Evolutionary conservation across 2,113 vertebrate species (phyloP).

Genomic region (Ibidorhyncha struthersii): DNA sequence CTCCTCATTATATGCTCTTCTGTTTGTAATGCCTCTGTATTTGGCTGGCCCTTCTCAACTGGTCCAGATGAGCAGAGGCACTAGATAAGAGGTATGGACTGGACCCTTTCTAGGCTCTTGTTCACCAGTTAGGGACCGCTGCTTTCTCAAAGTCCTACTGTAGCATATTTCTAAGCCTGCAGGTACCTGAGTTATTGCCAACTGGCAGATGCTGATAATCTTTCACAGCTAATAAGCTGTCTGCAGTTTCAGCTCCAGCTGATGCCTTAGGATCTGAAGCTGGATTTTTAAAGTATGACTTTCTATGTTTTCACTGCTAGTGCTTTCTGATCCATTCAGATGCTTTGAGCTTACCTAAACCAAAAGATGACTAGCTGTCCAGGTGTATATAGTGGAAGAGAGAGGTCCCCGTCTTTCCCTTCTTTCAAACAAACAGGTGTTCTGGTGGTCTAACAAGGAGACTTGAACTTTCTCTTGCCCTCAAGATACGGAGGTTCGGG

Average conservation of each 20-base stretch:
- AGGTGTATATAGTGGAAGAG: background rate
- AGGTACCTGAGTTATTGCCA: background rate
- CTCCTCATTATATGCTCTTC: background rate
- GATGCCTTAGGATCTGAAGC: background rate
- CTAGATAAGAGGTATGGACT: background rate
- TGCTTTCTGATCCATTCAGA: background rate
- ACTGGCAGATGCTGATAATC: background rate
- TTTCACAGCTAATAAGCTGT: background rate
- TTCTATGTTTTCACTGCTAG: background rate
- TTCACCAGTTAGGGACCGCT: background rate
- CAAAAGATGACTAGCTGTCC: background rate
- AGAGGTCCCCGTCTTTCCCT: background rate
- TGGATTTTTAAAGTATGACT: background rate
- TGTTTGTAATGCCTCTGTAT: background rate
- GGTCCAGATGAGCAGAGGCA: background rate
- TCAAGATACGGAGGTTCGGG: background rate
- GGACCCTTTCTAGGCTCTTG: background rate
- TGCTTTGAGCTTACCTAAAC: background rate
- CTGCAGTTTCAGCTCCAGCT: background rate
- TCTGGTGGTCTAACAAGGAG: background rate
- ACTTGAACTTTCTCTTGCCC: background rate
- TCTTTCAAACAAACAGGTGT: background rate
- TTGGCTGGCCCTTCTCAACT: background rate
- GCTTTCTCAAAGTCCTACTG: background rate
- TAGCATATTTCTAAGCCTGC: background rate